These are phyloP conservation scores for Folsomia candida DNA, from an alignment of 2,888 invertebrate genomes.

Conservation along the genomic window DNA sequence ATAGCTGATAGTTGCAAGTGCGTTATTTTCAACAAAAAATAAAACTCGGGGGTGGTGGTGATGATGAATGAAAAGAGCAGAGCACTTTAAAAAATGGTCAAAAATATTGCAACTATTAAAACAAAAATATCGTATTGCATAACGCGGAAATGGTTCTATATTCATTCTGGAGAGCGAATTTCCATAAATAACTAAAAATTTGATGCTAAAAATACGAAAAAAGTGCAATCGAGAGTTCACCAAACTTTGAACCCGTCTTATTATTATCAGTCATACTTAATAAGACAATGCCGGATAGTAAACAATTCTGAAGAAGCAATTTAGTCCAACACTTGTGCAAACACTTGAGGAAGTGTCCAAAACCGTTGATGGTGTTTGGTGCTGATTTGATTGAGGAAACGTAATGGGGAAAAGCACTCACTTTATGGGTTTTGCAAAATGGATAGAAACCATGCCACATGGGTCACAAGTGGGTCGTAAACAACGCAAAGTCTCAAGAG, in stretches of 20 bases:
- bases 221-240: background rate
- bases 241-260: background rate
- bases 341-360: background rate
- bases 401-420: background rate
- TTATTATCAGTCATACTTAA: background rate
- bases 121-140: no score
- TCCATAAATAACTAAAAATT: background rate
- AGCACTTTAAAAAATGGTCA: no score
- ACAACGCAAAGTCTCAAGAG: background rate
- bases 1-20: background rate
- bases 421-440: background rate
- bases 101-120: background rate
- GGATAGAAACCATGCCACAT: background rate
- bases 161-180: no score
- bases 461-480: background rate
- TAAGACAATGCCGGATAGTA: background rate
- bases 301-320: background rate
- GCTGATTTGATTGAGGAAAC: background rate
- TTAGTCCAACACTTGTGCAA: background rate
- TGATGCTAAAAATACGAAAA: background rate
- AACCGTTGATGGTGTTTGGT: no score
- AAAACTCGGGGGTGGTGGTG: no score
- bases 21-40: background rate
- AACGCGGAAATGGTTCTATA: no score
- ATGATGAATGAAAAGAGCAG: no score